phyloP scores from a whole-genome alignment of 2,113 vertebrate genomes.

The Oryzias curvinotus region DNA sequence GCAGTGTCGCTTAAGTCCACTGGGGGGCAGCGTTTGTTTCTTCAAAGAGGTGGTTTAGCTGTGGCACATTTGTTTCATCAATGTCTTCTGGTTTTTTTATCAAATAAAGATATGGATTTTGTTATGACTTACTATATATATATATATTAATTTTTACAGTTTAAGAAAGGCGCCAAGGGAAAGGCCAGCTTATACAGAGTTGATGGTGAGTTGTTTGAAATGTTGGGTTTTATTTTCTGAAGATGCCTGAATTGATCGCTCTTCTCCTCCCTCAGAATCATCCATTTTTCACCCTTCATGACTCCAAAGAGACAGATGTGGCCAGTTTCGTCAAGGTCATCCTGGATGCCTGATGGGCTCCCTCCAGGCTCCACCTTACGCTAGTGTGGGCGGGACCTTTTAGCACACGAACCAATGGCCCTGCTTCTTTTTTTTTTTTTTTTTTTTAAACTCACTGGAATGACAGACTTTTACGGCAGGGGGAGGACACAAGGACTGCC shows the following conservation, averaged over 20 bases:
- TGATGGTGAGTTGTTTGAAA: conserved; percentile 85
- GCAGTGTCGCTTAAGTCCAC: conserved; percentile 17
- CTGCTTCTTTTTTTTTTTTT: conserved; percentile 32
- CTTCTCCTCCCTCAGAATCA: conserved; percentile 81
- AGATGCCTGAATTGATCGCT: neutral
- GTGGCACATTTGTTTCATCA: neutral
- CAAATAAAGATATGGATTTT: neutral
- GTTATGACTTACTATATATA: neutral
- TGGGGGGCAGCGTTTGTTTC: conserved; percentile 50
- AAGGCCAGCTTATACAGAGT: conserved; percentile 94
- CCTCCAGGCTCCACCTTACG: conserved; percentile 23
- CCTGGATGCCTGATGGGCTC: conserved; percentile 87
- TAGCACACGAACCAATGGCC: conserved; percentile 50
- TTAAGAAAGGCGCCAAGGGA: conserved; percentile 99
- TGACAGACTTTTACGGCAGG: conserved; percentile 53
- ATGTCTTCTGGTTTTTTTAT: too few species aligned
- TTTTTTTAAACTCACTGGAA: conserved; percentile 65
- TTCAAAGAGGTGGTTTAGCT: neutral
- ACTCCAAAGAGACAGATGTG: conserved; percentile 99
- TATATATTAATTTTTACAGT: conserved; percentile 72
- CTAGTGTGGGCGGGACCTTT: conserved; percentile 44
- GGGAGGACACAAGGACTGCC: conserved; percentile 61
- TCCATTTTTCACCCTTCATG: conserved; percentile 92
- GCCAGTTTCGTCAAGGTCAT: conserved; percentile 97
- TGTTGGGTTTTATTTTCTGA: too few species aligned